Evolutionary conservation across 2,888 invertebrate species (phyloP).

Genomic region (Criorhina ranunculi): DNA sequence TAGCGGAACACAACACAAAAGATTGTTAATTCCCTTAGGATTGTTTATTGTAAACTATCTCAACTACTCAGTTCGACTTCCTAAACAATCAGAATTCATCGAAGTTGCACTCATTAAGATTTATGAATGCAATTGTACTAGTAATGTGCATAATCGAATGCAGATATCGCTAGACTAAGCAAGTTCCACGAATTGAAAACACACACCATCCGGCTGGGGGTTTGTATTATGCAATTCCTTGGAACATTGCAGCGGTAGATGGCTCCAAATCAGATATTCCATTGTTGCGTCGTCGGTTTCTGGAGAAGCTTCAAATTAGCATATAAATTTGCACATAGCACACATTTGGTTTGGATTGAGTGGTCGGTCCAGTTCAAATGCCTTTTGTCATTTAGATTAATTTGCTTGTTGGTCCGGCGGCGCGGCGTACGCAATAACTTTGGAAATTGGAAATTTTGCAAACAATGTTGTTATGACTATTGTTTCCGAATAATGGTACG

Average conservation of each 20-base stretch:
- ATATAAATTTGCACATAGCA: conserved; percentile 42
- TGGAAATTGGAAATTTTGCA: conserved; percentile 12
- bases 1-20: too few relatives aligned
- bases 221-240: conserved; percentile 41
- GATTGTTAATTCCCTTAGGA: too few relatives aligned
- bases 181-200: not conserved
- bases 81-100: not conserved
- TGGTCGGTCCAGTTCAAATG: not conserved
- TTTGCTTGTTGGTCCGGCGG: conserved; percentile 16
- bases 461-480: conserved; percentile 18
- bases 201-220: conserved; percentile 8
- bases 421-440: conserved; percentile 28
- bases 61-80: not conserved
- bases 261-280: conserved; percentile 1
- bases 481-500: not conserved
- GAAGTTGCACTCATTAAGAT: not conserved
- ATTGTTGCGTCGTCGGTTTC: conserved; percentile 7
- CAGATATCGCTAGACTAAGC: conserved; percentile 2
- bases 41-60: not conserved
- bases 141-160: conserved; percentile 23
- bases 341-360: not conserved
- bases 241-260: conserved; percentile 10
- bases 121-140: conserved; percentile 5
- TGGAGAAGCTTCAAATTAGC: conserved; percentile 35
- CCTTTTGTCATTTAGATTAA: conserved; percentile 53